phyloP scores from a whole-genome alignment of 2,797 vertebrate genomes.

The Melanogrammus aeglefinus region DNA sequence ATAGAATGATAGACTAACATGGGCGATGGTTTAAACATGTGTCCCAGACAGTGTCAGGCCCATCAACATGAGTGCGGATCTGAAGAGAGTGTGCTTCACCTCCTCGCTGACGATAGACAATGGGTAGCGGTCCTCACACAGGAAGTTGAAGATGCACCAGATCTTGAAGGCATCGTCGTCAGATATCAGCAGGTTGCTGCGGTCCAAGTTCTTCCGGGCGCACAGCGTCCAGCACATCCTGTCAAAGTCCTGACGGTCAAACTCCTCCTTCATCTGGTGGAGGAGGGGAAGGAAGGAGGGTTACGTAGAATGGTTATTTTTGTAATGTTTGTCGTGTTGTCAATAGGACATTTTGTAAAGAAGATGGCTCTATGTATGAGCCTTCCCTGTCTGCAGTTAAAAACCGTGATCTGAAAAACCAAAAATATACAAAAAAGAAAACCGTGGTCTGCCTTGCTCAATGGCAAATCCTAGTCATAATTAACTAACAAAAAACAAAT shows the following conservation, averaged over 20 bases:
- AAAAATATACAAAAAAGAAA: no score
- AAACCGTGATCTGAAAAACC: background rate
- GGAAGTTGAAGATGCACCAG: conserved; percentile 98
- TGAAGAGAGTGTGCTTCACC: conserved; percentile 70
- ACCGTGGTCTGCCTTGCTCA: background rate
- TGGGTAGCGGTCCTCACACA: conserved; percentile 94
- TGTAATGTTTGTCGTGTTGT: background rate
- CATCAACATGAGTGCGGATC: background rate
- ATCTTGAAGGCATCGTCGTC: conserved; percentile 93
- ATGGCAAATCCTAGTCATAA: background rate
- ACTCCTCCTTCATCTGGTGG: conserved; percentile 85
- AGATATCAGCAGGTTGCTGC: conserved; percentile 77
- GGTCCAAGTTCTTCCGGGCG: conserved; percentile 88
- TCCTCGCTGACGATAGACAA: conserved; percentile 90
- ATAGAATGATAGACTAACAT: background rate
- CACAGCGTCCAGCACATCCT: conserved; percentile 96
- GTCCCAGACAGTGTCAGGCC: background rate
- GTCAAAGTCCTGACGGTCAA: conserved; percentile 91
- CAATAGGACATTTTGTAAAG: background rate
- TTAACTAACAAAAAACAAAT: background rate
- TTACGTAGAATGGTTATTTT: background rate
- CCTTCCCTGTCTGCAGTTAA: background rate
- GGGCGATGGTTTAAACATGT: background rate
- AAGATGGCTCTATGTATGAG: background rate
- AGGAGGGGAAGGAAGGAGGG: background rate